phyloP scores from a whole-genome alignment of 30 jellyfish, hydroid and myxozoan species.

The Chironex yamaguchii region DNA sequence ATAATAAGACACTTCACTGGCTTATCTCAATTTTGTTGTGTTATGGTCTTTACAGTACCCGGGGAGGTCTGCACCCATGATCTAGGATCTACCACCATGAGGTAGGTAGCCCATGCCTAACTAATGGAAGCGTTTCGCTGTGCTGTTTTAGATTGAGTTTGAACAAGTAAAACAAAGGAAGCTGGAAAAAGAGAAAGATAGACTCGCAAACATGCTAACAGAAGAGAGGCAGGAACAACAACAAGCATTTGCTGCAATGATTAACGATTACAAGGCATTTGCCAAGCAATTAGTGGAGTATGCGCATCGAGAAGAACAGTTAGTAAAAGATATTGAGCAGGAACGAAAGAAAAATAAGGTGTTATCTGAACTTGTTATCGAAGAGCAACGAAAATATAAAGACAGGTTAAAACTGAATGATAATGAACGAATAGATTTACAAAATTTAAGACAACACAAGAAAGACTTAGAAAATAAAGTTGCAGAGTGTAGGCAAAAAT shows the following conservation, averaged over 20 bases:
- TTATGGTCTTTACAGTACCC: too few relatives aligned
- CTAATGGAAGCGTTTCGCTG: too few relatives aligned
- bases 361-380: conserved; percentile 86
- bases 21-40: too few relatives aligned
- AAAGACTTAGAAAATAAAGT: conserved; percentile 69
- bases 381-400: conserved; percentile 84
- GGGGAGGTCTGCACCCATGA: too few relatives aligned
- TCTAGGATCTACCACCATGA: too few relatives aligned
- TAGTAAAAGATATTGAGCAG: conserved; percentile 79
- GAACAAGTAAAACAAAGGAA: conserved; percentile 82
- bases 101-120: too few relatives aligned
- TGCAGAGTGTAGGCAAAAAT: conserved; percentile 73
- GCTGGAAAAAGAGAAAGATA: conserved; percentile 86
- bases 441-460: conserved; percentile 65
- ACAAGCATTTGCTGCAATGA: conserved; percentile 58
- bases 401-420: conserved; percentile 77
- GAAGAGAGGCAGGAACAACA: conserved; percentile 83
- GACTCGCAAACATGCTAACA: conserved; percentile 49
- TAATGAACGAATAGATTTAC: conserved; percentile 72
- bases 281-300: conserved; percentile 80
- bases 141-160: conserved; percentile 78
- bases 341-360: conserved; percentile 82
- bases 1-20: too few relatives aligned
- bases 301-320: conserved; percentile 77
- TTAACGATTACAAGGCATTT: conserved; percentile 89